Percentiles rank a stretch among this genome's conserved stretches.
Conservation (phyloP, 2,113 vertebrate species). For the Pachycephala philippinensis region DNA sequence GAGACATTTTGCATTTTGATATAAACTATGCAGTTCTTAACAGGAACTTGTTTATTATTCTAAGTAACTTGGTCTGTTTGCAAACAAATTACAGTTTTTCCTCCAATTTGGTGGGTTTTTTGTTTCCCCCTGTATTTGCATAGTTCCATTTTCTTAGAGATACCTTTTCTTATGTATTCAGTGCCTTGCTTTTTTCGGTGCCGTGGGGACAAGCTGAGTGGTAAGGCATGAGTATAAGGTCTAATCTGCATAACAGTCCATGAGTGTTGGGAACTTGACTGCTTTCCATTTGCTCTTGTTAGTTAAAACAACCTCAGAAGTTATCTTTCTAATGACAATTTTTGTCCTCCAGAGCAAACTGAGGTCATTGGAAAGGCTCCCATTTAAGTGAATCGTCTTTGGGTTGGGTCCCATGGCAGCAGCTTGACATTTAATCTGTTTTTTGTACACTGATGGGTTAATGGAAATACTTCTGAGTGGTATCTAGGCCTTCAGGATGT, state of each 20-base stretch:
- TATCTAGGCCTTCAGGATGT: background rate
- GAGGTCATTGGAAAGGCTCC: background rate
- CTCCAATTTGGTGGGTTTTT: background rate
- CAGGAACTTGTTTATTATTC: background rate
- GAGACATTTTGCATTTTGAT: background rate
- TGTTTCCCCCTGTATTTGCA: fast-evolving
- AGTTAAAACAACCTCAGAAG: background rate
- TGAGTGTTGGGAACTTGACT: background rate
- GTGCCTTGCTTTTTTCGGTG: background rate
- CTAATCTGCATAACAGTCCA: background rate
- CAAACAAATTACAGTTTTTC: background rate
- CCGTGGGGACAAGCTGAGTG: background rate
- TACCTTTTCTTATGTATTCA: background rate
- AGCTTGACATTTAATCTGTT: background rate
- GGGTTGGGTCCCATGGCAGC: background rate
- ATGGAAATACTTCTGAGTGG: background rate
- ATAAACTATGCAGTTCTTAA: background rate
- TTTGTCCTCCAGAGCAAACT: background rate
- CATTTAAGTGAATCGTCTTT: background rate
- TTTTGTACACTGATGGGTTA: background rate
- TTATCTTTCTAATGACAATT: background rate
- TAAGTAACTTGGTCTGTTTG: background rate
- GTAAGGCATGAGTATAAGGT: background rate
- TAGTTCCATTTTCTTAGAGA: background rate
- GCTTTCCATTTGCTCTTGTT: background rate